phyloP scores from a whole-genome alignment of 1,140 invertebrate genomes.

The Adelges cooleyi region DNA sequence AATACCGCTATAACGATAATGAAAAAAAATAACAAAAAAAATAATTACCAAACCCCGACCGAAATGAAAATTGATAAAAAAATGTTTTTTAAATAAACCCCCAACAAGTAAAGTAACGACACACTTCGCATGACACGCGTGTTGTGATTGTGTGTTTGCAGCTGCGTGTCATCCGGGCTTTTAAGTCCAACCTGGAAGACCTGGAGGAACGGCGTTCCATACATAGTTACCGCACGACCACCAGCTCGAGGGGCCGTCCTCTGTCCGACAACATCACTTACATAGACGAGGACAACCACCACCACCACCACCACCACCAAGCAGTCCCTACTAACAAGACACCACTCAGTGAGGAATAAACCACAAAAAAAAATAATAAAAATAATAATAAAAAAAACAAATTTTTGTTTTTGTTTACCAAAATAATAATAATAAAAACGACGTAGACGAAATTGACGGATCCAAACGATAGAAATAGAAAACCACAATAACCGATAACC shows the following conservation, averaged over 20 bases:
- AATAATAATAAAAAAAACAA: no score
- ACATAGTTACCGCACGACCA: constrained; percentile 93
- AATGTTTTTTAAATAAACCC: background rate
- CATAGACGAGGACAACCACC: constrained; percentile 70
- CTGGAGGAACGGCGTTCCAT: constrained; percentile 96
- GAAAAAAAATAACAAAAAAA: no score
- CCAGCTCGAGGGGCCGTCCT: constrained; percentile 77
- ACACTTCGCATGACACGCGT: constrained; percentile 29
- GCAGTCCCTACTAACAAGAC: constrained; percentile 39
- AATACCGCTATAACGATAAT: no score
- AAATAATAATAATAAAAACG: no score
- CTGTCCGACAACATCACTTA: constrained; percentile 74
- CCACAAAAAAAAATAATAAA: background rate
- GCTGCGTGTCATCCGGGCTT: constrained; percentile 99
- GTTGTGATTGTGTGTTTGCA: constrained; percentile 50
- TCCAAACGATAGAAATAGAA: no score
- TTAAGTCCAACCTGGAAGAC: constrained; percentile 99
- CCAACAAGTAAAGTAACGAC: constrained; percentile 10
- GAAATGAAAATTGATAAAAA: no score
- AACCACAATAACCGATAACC: no score
- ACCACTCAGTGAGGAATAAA: constrained; percentile 38
- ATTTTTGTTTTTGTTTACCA: no score
- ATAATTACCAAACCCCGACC: no score
- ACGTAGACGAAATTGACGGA: no score
- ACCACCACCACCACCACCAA: constrained; percentile 14